Base-by-base conservation (phyloP, 2,888 invertebrate species). In the Epirrhoe alternata region DNA sequence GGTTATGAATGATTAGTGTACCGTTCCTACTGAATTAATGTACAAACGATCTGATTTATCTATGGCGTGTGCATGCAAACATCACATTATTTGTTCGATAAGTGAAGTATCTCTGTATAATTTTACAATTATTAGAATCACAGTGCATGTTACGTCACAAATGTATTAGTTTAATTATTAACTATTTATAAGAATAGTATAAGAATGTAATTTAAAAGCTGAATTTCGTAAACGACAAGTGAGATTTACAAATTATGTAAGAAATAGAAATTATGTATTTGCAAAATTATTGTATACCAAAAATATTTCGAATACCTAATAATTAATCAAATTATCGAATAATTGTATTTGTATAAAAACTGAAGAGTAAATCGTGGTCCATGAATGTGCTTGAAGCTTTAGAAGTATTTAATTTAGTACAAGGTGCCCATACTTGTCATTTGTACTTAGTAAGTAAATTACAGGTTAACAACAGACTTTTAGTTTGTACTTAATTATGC, bases 141-240 rank as follows among this genome's bases (percentile, higher is more conserved):
- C 69, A 72, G 58, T 74, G 69, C 74, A 71, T 75, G 59, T 73
- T 68, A 72, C 77, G 74, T 77, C 77, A 78, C 76, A 78, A 76
- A 70, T 72, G 77, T 81, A 79, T 80, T 83, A 81, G 76, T 76
- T 77, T 79, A 70, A 69, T 71, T 71, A 69, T 73, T 70, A 73
- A 68, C 69, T 83, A 77, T 80, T 75, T 82, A 77, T 86, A 84
- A 86, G 85, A 78, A 79, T 83, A 84, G 80, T 77, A 81, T 80
- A 79, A 78, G 74, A 74, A 74, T 77, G 54, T 82, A 80, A 76
- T 78, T 65, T 77, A 75, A 54, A 42, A 75, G 73, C 65, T 74
- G 47, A 76, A 56, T 82, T 82, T 80, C 79, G 80, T 77, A 83
- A 86, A 83, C 74, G 78, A 83, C 81, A 81, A 83, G 82, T 85